phyloP scores from a whole-genome alignment of 2,888 invertebrate genomes.

The Biston stratarius region DNA sequence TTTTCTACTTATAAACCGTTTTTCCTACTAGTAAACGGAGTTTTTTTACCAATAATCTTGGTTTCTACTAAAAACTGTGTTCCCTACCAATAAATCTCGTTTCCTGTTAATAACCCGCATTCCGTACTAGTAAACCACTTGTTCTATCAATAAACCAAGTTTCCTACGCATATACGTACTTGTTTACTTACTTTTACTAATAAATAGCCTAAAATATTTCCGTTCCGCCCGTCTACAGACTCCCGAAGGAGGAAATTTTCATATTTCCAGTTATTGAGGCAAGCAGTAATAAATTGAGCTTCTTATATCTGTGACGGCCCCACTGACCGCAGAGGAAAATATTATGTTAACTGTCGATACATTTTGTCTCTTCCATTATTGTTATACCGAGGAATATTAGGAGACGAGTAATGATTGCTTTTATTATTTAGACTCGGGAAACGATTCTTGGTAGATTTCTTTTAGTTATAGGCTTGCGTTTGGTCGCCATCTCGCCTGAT shows the following conservation, averaged over 20 bases:
- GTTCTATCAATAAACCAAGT: not conserved
- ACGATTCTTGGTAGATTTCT: not conserved
- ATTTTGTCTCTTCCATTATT: slow-evolving; percentile 20
- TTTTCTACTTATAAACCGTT: too few species aligned
- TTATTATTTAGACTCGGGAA: slow-evolving; percentile 11
- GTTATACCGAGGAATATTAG: not conserved
- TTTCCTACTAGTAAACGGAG: too few species aligned
- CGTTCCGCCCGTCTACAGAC: slow-evolving; percentile 27
- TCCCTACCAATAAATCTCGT: too few species aligned
- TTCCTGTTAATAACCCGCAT: too few species aligned
- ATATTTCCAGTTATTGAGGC: slow-evolving; percentile 56
- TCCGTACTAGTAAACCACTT: too few species aligned
- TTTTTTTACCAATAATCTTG: too few species aligned
- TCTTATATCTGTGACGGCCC: slow-evolving; percentile 57
- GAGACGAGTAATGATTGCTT: slow-evolving; percentile 9
- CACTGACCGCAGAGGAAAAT: slow-evolving; percentile 8
- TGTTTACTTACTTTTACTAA: not conserved
- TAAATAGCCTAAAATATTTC: not conserved
- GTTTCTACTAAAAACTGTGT: too few species aligned
- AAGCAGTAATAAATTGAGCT: slow-evolving; percentile 63
- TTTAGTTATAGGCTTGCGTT: too few species aligned
- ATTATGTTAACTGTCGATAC: slow-evolving; percentile 20
- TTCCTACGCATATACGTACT: not conserved
- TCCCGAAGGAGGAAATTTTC: slow-evolving; percentile 61
- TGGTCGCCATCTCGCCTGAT: too few species aligned